phyloP scores from a whole-genome alignment of 2,113 vertebrate species.

The Heterochromis multidens region DNA sequence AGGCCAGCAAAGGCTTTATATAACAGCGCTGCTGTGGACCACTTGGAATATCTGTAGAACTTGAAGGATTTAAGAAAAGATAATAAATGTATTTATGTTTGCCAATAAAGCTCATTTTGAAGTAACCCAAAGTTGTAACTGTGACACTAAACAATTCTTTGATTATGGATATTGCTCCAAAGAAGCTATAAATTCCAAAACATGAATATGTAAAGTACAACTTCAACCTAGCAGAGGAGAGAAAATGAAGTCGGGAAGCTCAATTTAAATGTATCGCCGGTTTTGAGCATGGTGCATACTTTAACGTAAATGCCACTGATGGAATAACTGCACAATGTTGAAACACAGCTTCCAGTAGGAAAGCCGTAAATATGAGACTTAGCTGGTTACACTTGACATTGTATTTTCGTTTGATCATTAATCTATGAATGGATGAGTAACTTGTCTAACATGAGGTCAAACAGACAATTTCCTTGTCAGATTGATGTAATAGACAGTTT shows the following conservation, averaged over 20 bases:
- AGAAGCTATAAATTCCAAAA: background rate
- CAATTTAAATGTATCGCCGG: background rate
- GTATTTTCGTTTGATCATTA: slow-evolving; percentile 45
- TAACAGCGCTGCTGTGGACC: background rate
- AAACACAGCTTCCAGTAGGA: background rate
- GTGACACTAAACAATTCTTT: background rate
- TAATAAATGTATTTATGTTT: background rate
- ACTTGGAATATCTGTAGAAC: background rate
- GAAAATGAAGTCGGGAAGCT: background rate
- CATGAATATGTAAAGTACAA: background rate
- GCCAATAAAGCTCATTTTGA: background rate
- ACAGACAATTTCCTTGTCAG: slow-evolving; percentile 65
- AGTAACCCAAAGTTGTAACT: background rate
- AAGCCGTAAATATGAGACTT: slow-evolving; percentile 2
- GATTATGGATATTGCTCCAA: background rate
- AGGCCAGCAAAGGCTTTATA: background rate
- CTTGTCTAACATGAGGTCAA: slow-evolving; percentile 55
- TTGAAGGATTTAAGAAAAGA: background rate
- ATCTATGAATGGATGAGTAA: slow-evolving; percentile 48
- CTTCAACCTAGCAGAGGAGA: background rate
- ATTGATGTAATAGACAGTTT: slow-evolving; percentile 50
- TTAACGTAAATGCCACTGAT: background rate
- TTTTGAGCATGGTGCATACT: background rate
- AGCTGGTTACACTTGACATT: slow-evolving; percentile 16
- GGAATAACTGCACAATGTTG: background rate